Percentiles rank a stretch among this genome's conserved stretches.
phyloP scores from a whole-genome alignment of 2,888 invertebrate species.

The Phymatocera aterrima region DNA sequence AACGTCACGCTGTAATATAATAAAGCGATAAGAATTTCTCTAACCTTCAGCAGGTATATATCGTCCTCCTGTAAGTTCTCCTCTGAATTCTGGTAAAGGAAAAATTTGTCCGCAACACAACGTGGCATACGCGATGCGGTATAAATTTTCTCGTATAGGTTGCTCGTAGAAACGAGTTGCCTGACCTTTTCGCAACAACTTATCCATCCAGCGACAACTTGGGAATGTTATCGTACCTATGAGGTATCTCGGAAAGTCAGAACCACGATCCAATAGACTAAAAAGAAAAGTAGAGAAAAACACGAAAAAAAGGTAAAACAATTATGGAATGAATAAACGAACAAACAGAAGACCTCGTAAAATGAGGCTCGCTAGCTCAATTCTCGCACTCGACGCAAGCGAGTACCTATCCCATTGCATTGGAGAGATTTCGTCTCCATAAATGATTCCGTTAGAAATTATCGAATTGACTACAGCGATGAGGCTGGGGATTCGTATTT shows the following conservation, averaged over 20 bases:
- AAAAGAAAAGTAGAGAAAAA: conserved; percentile 4
- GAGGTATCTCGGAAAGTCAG: conserved; percentile 22
- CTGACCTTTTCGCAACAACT: conserved; percentile 41
- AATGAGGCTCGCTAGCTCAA: background rate
- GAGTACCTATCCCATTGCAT: background rate
- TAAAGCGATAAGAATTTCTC: no score
- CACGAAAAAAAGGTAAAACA: conserved; percentile 9
- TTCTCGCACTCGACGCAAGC: background rate
- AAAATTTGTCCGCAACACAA: background rate
- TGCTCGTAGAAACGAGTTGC: conserved; percentile 24
- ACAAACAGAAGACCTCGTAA: conserved; percentile 1
- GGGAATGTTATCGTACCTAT: conserved; percentile 7
- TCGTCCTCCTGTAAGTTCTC: no score
- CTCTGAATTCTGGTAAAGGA: background rate
- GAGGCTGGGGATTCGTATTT: no score
- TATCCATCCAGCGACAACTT: conserved; percentile 14
- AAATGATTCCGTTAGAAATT: background rate
- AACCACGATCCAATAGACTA: background rate
- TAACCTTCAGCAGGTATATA: no score
- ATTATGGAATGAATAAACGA: background rate
- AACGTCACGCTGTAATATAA: no score
- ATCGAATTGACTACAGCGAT: no score
- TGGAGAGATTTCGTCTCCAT: background rate
- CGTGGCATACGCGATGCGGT: background rate
- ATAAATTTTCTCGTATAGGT: conserved; percentile 37